Evolutionary conservation across 2,888 invertebrate genomes (phyloP), one percentile per base, ranked within the genome.

Genomic region (Tetragonisca angustula): DNA sequence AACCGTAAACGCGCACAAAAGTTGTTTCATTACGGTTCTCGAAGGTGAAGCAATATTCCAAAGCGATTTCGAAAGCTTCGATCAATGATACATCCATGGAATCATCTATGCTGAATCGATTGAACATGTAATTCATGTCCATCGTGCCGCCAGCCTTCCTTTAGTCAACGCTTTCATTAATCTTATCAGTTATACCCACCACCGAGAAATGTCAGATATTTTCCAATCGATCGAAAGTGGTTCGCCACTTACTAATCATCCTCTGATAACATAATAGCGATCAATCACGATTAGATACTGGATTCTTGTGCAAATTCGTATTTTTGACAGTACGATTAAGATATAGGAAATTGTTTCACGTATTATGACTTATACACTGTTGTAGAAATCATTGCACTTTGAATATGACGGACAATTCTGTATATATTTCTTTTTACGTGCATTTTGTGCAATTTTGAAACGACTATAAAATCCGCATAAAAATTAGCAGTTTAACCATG

Each of bases 1-100:
- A 52, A 36, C 43, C 50, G 64, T 49, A 49, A 70, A 74, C 36
- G 76, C 24, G 17, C 52, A 5, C 21, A 24, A 50, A 62, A 65
- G 64, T 64, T 73, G 65, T 62, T 74, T 78, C 36, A 71, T 83
- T 82, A 88, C 61, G 80, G 80, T 59, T 79, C 54, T 82, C 68
- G 87, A 88, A 89, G 83, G 79, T 83, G 84, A 82, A 75, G 32
- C 61, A 59, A 69, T 36, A 27, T 77, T 71, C 62, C 24, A 19
- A 68, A 77, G 49, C 62, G 69, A 61, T 89, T 89, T 82, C 76
- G 72, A 82, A 81, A 83, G 78, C 67, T 67, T 24, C 68, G 73
- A 21, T 68, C 74, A 59, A 43, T 56, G 54, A 69, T 52, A 52
- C 27, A 15, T 4, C 11, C n/a, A 50, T 13, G 50, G 54, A 76